A percentile compares a stretch with the other conserved stretches of the same genome.
Evolutionary conservation across 2,797 vertebrate genomes (phyloP).

Genomic region (Chloroceryle inda): DNA sequence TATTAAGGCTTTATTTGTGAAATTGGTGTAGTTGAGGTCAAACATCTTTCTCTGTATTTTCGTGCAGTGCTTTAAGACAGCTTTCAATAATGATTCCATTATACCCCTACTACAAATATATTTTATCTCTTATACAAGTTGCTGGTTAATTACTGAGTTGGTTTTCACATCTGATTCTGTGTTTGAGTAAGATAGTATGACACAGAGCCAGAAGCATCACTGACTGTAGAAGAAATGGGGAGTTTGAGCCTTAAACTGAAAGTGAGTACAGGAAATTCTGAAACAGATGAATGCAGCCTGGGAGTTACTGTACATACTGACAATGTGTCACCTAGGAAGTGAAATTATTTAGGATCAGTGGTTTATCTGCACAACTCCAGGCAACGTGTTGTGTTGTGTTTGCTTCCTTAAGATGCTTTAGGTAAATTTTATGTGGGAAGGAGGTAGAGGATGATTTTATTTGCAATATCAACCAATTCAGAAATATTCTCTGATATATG

Average conservation of each 20-base stretch:
- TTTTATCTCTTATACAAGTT: constrained; percentile 62
- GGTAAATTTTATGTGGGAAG: background rate
- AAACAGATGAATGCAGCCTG: background rate
- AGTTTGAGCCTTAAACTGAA: background rate
- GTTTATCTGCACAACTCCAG: background rate
- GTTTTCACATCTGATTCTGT: constrained; percentile 52
- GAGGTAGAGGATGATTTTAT: background rate
- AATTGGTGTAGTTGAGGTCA: constrained; percentile 72
- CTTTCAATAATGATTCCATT: constrained; percentile 53
- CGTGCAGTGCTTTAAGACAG: constrained; percentile 36
- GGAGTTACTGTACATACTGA: background rate
- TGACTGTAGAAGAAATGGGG: background rate
- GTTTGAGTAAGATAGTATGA: constrained; percentile 43
- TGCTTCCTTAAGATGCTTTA: background rate
- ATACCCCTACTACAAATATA: constrained; percentile 12
- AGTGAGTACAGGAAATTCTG: background rate
- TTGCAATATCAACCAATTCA: background rate
- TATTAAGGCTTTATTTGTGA: constrained; percentile 78
- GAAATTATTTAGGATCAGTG: background rate
- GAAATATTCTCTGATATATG: background rate
- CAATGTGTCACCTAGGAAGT: background rate
- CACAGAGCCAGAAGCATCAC: constrained; percentile 43
- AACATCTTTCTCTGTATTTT: constrained; percentile 62
- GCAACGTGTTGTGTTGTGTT: background rate
- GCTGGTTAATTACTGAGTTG: constrained; percentile 64